A percentile compares a stretch with the other conserved stretches of the same genome.
These are phyloP conservation scores for Tetraneura akinire DNA, from an alignment of 1,140 invertebrate genomes.

Conservation along the genomic window DNA sequence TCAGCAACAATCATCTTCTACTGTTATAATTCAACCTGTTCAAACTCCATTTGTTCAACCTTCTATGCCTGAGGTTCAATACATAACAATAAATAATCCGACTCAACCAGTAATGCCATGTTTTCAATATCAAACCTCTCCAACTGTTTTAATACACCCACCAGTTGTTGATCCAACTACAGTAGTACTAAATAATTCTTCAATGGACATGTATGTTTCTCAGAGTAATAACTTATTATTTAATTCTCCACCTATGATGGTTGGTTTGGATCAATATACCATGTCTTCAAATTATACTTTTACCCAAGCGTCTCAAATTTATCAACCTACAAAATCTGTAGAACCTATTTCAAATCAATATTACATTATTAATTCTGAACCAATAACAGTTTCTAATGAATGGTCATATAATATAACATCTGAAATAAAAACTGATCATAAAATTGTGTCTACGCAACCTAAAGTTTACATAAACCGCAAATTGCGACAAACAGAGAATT, in stretches of 20 bases:
- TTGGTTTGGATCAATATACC: constrained; percentile 41
- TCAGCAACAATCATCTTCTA: background rate
- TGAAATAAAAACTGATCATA: constrained; percentile 8
- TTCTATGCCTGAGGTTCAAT: constrained; percentile 36
- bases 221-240: constrained; percentile 40
- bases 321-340: constrained; percentile 16
- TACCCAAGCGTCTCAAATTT: constrained; percentile 40
- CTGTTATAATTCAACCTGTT: constrained; percentile 32
- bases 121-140: constrained; percentile 39
- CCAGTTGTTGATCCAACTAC: constrained; percentile 26
- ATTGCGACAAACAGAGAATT: constrained; percentile 1
- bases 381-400: constrained; percentile 15
- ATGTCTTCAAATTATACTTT: constrained; percentile 46
- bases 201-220: constrained; percentile 20
- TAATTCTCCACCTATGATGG: constrained; percentile 31
- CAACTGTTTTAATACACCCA: constrained; percentile 43
- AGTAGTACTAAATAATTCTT: constrained; percentile 27
- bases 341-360: constrained; percentile 39
- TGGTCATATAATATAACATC: constrained; percentile 37
- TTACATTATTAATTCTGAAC: constrained; percentile 39
- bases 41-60: constrained; percentile 35
- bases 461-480: constrained; percentile 38
- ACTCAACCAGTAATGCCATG: constrained; percentile 30
- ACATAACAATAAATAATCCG: constrained; percentile 35
- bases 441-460: constrained; percentile 16